A percentile compares a stretch with the other conserved stretches of the same genome.
Conservation (phyloP, 1,140 invertebrate genomes). For the Trinorchestia longiramus region DNA sequence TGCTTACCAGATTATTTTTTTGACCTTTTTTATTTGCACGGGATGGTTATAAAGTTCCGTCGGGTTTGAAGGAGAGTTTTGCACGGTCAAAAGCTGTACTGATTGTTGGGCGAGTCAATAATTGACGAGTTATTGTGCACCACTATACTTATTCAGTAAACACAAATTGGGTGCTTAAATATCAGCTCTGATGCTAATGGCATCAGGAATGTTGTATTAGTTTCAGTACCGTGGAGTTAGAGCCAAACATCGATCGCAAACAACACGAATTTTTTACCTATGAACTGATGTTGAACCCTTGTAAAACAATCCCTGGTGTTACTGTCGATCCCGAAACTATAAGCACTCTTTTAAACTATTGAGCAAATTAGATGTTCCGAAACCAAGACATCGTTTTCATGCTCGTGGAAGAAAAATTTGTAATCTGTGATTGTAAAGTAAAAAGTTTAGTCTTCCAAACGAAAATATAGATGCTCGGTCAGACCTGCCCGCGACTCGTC, state of each 20-base stretch:
- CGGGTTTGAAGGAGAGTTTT: not conserved
- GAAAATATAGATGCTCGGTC: not conserved
- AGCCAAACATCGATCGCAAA: too few relatives aligned
- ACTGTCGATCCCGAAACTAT: too few relatives aligned
- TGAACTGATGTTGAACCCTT: too few relatives aligned
- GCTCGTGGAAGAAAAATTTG: not conserved
- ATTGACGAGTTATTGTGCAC: too few relatives aligned
- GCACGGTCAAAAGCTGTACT: not conserved
- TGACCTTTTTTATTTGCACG: not conserved
- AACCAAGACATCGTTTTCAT: not conserved
- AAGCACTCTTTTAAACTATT: too few relatives aligned
- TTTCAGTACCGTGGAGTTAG: too few relatives aligned
- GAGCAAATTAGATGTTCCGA: not conserved
- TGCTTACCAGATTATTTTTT: not conserved
- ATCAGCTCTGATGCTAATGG: too few relatives aligned
- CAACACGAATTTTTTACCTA: too few relatives aligned
- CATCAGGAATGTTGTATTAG: too few relatives aligned
- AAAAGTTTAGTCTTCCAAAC: not conserved
- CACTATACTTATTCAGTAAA: too few relatives aligned
- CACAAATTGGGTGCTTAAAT: too few relatives aligned
- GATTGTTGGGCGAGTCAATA: not conserved
- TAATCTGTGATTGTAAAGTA: not conserved
- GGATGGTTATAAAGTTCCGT: not conserved
- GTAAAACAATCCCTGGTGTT: too few relatives aligned
- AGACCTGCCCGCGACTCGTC: not conserved